These are phyloP conservation scores for Sebastes variabilis DNA, from an alignment of 2,797 vertebrate species.

Conservation along the genomic window DNA sequence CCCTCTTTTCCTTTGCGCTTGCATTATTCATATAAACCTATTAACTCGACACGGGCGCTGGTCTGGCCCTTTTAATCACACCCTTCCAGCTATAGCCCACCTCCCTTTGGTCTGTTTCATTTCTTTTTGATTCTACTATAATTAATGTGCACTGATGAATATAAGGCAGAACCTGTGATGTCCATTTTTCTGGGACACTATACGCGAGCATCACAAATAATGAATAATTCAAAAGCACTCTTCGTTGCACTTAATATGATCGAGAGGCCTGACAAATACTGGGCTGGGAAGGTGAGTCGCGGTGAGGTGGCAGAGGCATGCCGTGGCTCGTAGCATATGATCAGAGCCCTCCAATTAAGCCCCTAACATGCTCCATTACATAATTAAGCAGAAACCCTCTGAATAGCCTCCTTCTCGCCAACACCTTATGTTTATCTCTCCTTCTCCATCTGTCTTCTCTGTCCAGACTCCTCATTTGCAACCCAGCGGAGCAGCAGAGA, in stretches of 20 bases:
- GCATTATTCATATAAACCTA: constrained; percentile 73
- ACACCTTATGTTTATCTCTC: constrained; percentile 56
- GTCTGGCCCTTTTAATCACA: constrained; percentile 55
- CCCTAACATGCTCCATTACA: constrained; percentile 65
- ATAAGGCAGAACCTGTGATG: constrained; percentile 23
- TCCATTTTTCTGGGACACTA: constrained; percentile 24
- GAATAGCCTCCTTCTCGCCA: constrained; percentile 41
- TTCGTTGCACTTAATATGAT: constrained; percentile 15
- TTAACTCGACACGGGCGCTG: constrained; percentile 57
- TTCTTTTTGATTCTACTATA: constrained; percentile 38
- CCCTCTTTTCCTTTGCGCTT: constrained; percentile 32
- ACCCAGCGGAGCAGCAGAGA: constrained; percentile 19
- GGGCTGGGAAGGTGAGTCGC: constrained; percentile 10
- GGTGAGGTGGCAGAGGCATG: constrained; percentile 20
- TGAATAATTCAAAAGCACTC: constrained; percentile 52
- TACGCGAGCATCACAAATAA: constrained; percentile 33
- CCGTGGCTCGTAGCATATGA: constrained; percentile 42
- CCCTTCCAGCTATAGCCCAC: constrained; percentile 35
- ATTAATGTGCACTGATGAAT: constrained; percentile 41
- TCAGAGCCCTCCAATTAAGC: constrained; percentile 62
- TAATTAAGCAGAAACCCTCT: constrained; percentile 58
- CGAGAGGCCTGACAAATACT: constrained; percentile 19
- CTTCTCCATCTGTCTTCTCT: constrained; percentile 56
- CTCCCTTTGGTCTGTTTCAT: constrained; percentile 47
- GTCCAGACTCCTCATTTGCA: constrained; percentile 38